phyloP scores from a whole-genome alignment of 2,113 vertebrate genomes.

The Shinisaurus crocodilurus region DNA sequence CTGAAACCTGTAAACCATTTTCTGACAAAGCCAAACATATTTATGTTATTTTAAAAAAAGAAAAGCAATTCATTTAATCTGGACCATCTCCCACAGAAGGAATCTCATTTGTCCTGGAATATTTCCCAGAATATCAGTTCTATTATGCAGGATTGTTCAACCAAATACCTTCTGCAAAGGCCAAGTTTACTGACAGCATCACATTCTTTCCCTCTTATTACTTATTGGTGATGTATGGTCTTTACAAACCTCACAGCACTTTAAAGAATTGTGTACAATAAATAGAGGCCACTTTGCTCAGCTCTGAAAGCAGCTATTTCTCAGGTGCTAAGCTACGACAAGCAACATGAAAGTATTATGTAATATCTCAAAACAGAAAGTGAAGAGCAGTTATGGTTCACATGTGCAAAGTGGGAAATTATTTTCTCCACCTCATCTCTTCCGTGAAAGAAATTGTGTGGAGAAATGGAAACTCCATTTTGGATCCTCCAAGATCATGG shows the following conservation, averaged over 20 bases:
- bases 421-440: neutral
- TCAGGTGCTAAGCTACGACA: slow-evolving; percentile 31
- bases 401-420: neutral
- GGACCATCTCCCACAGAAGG: slow-evolving; percentile 55
- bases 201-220: slow-evolving; percentile 52
- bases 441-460: neutral
- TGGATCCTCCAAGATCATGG: neutral
- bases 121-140: slow-evolving; percentile 70
- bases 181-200: slow-evolving; percentile 70
- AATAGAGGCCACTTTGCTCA: slow-evolving; percentile 37
- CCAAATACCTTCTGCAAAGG: slow-evolving; percentile 68
- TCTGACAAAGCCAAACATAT: slow-evolving; percentile 17
- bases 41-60: slow-evolving; percentile 35
- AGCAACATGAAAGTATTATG: neutral
- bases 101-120: slow-evolving; percentile 74
- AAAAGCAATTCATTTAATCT: slow-evolving; percentile 72
- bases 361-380: slow-evolving; percentile 31
- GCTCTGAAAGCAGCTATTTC: slow-evolving; percentile 40
- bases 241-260: slow-evolving; percentile 56
- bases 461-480: neutral
- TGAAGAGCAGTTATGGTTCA: neutral
- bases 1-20: slow-evolving; percentile 28
- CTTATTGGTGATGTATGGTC: slow-evolving; percentile 61
- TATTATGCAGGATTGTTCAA: slow-evolving; percentile 68
- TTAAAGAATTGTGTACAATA: slow-evolving; percentile 62